Evolutionary conservation across 2,888 invertebrate genomes (phyloP), one percentile per base, ranked within the genome.

Genomic region (Hermaeophaga mercurialis): DNA sequence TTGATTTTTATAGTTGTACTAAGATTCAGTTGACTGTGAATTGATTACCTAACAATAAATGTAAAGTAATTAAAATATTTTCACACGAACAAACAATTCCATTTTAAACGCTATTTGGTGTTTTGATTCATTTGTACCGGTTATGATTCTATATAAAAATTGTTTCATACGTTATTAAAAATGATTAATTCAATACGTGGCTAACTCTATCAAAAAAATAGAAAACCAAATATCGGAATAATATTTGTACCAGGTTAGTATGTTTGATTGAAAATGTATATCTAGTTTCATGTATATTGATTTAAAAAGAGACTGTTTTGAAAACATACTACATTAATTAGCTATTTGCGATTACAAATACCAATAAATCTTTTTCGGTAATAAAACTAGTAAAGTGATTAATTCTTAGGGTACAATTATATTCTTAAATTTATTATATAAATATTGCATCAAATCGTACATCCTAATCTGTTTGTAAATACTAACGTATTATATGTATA

Each of bases 11-110:
- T 19, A 19, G 19, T 22, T 9, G 19, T 24, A 43, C 3, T 43
- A 43, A 22, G 22, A 43, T 43, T 43, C 26, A 43, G 22, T 43
- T 26, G 43, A 43, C 4, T 43, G 43, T 26, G 43, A 43, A 43
- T 24, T 12, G 43, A 43, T 43, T 43, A 43, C 12, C 43, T 43
- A 43, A 43, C 24, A 43, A 43, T 26, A 43, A 24, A 43, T 24
- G 24, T n/a, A 8, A 43, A 24, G 43, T 14, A 43, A 43, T 43
- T 43, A 43, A 43, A 43, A 43, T 43, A 43, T 43, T 43, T 43
- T 43, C 43, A 43, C 43, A 43, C 43, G 43, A 24, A n/a, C 43
- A 24, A 43, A 43, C 24, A 24, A 43, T 43, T 43, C 24, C 14
- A 12, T 18, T 43, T 43, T 14, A 14, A 43, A 43, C 14, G 43